These are phyloP conservation scores for Epizoanthus stellaris DNA, from an alignment of 92 coral and sea anemone species.

Conservation along the genomic window DNA sequence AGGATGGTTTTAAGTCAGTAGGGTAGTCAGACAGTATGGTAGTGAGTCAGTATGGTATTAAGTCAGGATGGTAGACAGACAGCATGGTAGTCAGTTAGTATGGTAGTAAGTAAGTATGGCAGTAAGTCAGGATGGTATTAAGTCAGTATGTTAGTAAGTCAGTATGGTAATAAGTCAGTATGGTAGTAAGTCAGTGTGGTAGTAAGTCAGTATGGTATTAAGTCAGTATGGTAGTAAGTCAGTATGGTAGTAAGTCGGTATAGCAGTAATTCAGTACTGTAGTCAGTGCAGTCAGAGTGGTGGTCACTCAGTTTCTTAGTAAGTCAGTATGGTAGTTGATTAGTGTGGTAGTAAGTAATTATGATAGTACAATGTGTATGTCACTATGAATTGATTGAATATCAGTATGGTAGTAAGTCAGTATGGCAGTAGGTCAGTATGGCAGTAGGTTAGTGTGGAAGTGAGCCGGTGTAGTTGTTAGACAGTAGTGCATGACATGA, in stretches of 20 bases:
- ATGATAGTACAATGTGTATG: no score
- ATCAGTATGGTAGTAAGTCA: neutral
- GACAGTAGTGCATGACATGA: neutral
- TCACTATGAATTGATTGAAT: no score
- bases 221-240: no score
- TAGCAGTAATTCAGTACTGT: neutral
- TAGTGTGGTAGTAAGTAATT: neutral
- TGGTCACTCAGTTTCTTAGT: neutral
- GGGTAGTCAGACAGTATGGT: neutral
- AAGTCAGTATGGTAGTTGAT: neutral
- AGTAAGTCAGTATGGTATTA: no score
- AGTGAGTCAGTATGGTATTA: neutral
- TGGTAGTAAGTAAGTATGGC: neutral
- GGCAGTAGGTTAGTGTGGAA: neutral
- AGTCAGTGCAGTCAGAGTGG: neutral
- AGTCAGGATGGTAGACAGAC: neutral
- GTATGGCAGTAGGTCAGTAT: neutral
- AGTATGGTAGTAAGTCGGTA: neutral
- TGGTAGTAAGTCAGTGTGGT: neutral
- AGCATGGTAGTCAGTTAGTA: neutral
- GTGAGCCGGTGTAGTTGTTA: neutral
- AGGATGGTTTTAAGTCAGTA: neutral
- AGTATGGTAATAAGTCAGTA: neutral
- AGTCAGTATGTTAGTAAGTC: neutral
- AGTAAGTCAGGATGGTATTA: neutral